Conservation (phyloP, 2,113 vertebrate genomes). For the Callipepla squamata region DNA sequence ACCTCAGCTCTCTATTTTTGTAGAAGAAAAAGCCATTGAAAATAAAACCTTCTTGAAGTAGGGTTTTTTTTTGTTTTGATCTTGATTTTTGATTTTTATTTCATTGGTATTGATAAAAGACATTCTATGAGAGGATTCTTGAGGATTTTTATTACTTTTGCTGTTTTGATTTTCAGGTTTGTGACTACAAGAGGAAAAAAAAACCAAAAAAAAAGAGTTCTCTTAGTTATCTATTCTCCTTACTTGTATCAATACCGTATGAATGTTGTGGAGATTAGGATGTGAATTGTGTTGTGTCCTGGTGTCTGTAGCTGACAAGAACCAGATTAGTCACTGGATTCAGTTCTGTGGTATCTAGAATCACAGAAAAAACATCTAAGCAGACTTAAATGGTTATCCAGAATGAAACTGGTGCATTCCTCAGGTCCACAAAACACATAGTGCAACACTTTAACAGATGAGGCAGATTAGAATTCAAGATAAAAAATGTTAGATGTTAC, state of each 20-base stretch:
- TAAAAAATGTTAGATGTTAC: neutral
- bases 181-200: neutral
- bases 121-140: fast-evolving
- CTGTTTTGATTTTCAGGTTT: neutral
- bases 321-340: fast-evolving
- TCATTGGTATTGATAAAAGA: neutral
- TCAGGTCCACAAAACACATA: neutral
- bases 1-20: neutral
- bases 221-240: neutral
- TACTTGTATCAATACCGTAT: neutral
- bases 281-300: neutral
- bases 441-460: fast-evolving
- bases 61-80: neutral
- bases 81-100: neutral
- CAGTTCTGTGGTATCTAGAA: neutral
- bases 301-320: neutral
- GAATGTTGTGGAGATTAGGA: neutral
- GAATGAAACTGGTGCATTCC: neutral
- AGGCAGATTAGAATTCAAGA: neutral
- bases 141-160: neutral
- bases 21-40: neutral
- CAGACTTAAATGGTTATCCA: neutral
- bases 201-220: neutral
- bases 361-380: neutral
- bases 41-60: neutral